Conservation (phyloP, 1,140 invertebrate genomes). For the Trachymyrmex cornetzi region DNA sequence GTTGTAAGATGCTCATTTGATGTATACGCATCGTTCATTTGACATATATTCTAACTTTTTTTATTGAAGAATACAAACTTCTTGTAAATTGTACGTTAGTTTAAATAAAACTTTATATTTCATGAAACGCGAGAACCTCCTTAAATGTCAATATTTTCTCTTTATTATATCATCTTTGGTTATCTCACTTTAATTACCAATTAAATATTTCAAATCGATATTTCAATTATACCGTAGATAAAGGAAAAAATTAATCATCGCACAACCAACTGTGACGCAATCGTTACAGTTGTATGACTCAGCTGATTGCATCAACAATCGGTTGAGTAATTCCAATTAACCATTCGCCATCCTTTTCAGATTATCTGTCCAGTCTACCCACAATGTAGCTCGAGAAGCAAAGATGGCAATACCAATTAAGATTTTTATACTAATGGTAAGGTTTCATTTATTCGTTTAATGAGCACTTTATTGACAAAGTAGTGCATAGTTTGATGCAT, state of each 20-base stretch:
- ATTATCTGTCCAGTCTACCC: not conserved
- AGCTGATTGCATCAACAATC: slow-evolving; percentile 4
- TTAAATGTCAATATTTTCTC: not conserved
- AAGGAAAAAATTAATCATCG: not conserved
- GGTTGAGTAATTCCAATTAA: not conserved
- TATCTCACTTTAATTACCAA: not conserved
- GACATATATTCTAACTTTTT: too few relatives aligned
- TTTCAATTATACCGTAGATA: not conserved
- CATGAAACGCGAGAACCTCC: too few relatives aligned
- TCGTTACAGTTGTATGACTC: not conserved
- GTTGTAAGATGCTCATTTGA: too few relatives aligned
- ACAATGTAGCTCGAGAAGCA: not conserved
- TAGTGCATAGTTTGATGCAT: not conserved
- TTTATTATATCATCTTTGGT: not conserved
- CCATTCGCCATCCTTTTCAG: not conserved
- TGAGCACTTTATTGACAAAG: not conserved
- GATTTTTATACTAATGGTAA: not conserved
- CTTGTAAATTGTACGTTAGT: too few relatives aligned
- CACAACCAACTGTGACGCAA: not conserved
- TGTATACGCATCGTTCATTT: too few relatives aligned
- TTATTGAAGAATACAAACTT: too few relatives aligned
- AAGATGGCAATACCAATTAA: not conserved
- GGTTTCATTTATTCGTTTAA: not conserved
- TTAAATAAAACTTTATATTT: too few relatives aligned
- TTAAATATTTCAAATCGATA: not conserved